Base-by-base conservation (phyloP, 2,113 vertebrate genomes). In the Marmota monax region DNA sequence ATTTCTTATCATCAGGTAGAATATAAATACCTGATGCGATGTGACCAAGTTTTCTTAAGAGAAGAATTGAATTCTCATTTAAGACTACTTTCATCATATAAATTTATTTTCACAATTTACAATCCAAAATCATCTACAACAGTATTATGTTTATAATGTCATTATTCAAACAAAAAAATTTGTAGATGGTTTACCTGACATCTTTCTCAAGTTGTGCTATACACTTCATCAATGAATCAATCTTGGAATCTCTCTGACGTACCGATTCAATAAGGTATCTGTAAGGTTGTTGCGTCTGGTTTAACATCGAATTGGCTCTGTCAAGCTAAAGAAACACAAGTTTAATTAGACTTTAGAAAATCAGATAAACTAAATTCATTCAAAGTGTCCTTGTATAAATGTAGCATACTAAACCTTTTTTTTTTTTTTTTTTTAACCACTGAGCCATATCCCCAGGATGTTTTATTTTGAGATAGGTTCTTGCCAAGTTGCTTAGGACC, bases 201-300 rank as follows among this genome's bases (percentile, higher is more conserved):
- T 99, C 99, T 80, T 99, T 99, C 96, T 99, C 99, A 67, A 99
- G 99, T 39, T 98, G 98, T 10, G 98, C 12, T 93, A 99, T 97
- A 3, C 84, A 98, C 84, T 99, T 98, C 96, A 98, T 99, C 92
- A 99, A 98, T 1, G 96, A 70, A 89, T 95, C 97, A 98, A 99
- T 99, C 95, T 99, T 99, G n/a, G 98, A 97, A 94, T 99, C 99
- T 97, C 99, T 99, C 97, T 99, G 99, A 42, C 98, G 99, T 67
- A 99, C 99, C 0, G 99, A 99, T 96, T 99, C 99, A 39, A 99
- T 99, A 90, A 99, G 99, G 95, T 99, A 99, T 97, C 99, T 99
- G 96, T 99, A 99, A 0, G 99, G 99, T 84, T 99, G 99, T 73
- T 99, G 99, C 37, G 99, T 98, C 98, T 99, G 99, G 97, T 98